Evolutionary conservation across 2,797 vertebrate species (phyloP).

Genomic region (Darevskia mixta): DNA sequence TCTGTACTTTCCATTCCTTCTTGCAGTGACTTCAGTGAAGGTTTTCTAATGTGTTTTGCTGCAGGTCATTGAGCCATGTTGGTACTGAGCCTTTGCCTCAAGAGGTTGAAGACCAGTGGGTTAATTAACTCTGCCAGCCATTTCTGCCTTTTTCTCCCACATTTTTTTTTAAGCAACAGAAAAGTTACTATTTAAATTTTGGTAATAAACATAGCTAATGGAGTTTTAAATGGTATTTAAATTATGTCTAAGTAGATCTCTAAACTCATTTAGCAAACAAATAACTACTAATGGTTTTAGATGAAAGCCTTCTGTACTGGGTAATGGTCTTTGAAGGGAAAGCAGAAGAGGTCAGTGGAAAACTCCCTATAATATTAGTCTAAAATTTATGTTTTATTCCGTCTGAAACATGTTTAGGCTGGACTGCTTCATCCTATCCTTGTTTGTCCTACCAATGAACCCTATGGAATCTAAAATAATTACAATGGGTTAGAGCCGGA

Average conservation of each 20-base stretch:
- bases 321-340: slow-evolving; percentile 77
- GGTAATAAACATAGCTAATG: slow-evolving; percentile 71
- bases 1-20: neutral
- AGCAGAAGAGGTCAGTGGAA: slow-evolving; percentile 72
- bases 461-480: neutral
- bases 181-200: slow-evolving; percentile 69
- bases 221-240: slow-evolving; percentile 78
- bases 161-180: slow-evolving; percentile 38
- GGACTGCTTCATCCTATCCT: neutral
- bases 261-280: slow-evolving; percentile 78
- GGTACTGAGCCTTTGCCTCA: slow-evolving; percentile 30
- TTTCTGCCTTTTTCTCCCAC: slow-evolving; percentile 16
- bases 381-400: slow-evolving; percentile 71
- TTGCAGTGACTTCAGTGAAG: slow-evolving; percentile 1
- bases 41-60: neutral
- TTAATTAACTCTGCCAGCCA: slow-evolving; percentile 50
- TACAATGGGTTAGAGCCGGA: neutral
- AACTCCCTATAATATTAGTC: slow-evolving; percentile 67
- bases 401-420: slow-evolving; percentile 32
- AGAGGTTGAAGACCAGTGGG: slow-evolving; percentile 17
- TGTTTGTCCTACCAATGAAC: slow-evolving; percentile 15
- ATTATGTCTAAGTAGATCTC: slow-evolving; percentile 72
- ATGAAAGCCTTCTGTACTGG: slow-evolving; percentile 68
- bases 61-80: slow-evolving; percentile 14
- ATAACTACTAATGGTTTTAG: slow-evolving; percentile 68